A percentile compares a stretch with the other conserved stretches of the same genome.
phyloP scores from a whole-genome alignment of 1,140 invertebrate species.

The Macrobrachium nipponense region DNA sequence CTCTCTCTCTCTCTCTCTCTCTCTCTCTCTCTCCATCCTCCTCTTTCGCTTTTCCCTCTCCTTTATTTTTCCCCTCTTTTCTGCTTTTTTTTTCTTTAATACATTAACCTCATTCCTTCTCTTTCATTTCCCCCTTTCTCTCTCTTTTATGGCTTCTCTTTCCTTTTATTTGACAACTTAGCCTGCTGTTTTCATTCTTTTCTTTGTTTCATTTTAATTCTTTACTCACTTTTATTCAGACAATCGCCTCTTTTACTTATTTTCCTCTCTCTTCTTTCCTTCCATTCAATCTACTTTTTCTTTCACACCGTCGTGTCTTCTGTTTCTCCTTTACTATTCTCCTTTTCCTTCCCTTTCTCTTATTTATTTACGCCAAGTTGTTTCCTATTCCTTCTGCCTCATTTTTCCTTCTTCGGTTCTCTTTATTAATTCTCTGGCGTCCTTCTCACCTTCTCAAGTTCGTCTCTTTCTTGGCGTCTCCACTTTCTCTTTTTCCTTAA shows the following conservation, averaged over 20 bases:
- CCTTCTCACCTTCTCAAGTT: too few species aligned
- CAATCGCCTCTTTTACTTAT: background rate
- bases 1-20: conserved; percentile 2
- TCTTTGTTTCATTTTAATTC: background rate
- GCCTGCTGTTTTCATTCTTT: background rate
- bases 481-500: background rate
- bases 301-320: background rate
- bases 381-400: too few species aligned
- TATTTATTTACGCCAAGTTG: background rate
- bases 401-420: too few species aligned
- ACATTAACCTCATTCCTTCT: background rate
- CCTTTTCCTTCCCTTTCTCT: background rate
- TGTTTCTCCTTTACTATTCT: background rate
- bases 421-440: background rate
- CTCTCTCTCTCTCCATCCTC: background rate
- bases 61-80: background rate
- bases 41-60: background rate
- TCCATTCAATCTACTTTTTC: background rate
- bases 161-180: background rate
- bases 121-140: background rate
- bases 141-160: background rate
- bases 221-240: background rate
- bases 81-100: background rate
- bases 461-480: background rate
- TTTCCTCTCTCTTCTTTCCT: background rate